phyloP scores from a whole-genome alignment of 2,888 invertebrate genomes.

The Phengaris alcon region DNA sequence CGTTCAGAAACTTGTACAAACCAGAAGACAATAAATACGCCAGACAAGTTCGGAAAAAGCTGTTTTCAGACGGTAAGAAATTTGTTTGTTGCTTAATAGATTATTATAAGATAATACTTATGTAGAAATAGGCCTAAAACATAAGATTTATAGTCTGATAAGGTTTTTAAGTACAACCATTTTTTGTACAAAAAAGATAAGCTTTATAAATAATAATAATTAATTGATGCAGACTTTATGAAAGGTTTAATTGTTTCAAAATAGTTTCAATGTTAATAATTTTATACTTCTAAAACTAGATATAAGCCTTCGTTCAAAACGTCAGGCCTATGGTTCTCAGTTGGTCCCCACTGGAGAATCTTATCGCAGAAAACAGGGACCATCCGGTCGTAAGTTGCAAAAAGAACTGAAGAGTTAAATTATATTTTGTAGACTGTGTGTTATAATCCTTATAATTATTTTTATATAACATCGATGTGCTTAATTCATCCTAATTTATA shows the following conservation, averaged over 20 bases:
- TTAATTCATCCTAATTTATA: constrained; percentile 57
- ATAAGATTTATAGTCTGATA: background rate
- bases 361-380: constrained; percentile 82
- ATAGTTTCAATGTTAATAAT: constrained; percentile 9
- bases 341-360: constrained; percentile 69
- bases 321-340: constrained; percentile 64
- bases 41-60: constrained; percentile 73
- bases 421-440: constrained; percentile 28
- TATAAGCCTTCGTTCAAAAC: constrained; percentile 65
- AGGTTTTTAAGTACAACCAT: background rate
- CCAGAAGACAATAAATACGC: constrained; percentile 81
- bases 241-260: background rate
- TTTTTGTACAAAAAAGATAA: background rate
- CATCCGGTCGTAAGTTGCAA: constrained; percentile 81
- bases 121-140: background rate
- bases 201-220: background rate
- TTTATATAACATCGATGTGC: constrained; percentile 60
- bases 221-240: too few relatives aligned
- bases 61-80: constrained; percentile 86
- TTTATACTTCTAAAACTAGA: constrained; percentile 49
- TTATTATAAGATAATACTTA: background rate
- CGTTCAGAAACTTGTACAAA: constrained; percentile 85
- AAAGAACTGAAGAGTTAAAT: background rate
- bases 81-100: background rate
- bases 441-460: constrained; percentile 16